Conservation (phyloP, 2,888 invertebrate genomes). For the Xylophagus ater region DNA sequence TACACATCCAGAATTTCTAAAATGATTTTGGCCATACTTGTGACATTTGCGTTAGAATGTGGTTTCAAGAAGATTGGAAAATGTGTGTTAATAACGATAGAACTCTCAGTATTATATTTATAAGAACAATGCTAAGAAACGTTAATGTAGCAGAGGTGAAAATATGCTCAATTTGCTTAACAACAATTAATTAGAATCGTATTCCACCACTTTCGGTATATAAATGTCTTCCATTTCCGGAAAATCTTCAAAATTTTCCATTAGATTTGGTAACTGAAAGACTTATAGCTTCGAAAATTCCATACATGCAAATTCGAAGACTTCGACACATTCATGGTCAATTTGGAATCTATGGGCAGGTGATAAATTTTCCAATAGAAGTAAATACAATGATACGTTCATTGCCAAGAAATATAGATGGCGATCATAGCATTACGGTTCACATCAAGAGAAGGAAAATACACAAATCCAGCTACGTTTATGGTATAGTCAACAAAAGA, state of each 20-base stretch:
- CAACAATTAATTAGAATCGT: constrained; percentile 15
- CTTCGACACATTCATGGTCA: constrained; percentile 23
- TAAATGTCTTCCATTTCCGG: constrained; percentile 16
- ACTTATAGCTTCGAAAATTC: constrained; percentile 18
- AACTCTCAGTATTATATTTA: too few relatives aligned
- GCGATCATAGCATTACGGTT: constrained; percentile 24
- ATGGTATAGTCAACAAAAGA: constrained; percentile 20
- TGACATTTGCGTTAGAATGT: too few relatives aligned
- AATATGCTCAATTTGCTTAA: too few relatives aligned
- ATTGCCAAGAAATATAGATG: constrained; percentile 21
- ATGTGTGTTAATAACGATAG: too few relatives aligned
- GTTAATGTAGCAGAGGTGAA: constrained; percentile 13
- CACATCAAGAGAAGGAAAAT: constrained; percentile 21
- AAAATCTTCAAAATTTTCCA: constrained; percentile 13
- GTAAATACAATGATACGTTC: constrained; percentile 21
- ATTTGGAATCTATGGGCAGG: constrained; percentile 22
- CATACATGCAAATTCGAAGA: constrained; percentile 22
- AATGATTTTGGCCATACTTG: constrained; percentile 1
- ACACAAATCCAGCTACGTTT: constrained; percentile 22
- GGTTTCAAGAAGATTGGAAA: too few relatives aligned
- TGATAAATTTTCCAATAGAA: constrained; percentile 24
- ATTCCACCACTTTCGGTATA: constrained; percentile 16
- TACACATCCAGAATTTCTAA: constrained; percentile 4
- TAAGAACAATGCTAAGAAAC: constrained; percentile 17
- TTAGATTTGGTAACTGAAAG: constrained; percentile 20